Percentiles rank a stretch among this genome's conserved stretches.
phyloP scores from a whole-genome alignment of 2,888 invertebrate genomes.

The Ophioninae sp. region DNA sequence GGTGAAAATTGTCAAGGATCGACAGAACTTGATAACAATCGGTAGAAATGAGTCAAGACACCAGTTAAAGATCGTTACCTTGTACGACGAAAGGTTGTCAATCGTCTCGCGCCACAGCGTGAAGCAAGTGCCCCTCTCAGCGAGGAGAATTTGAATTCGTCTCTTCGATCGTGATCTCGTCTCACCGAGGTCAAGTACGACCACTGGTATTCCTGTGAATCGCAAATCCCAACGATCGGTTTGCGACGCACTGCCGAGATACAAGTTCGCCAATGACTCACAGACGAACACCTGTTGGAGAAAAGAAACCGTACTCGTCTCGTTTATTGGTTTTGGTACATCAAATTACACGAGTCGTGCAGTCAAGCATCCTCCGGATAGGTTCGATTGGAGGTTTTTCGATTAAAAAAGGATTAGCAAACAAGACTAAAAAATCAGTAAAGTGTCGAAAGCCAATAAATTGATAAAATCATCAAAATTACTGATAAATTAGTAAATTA shows the following conservation, averaged over 20 bases:
- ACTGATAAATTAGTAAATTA: too few relatives aligned
- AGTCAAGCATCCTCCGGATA: too few relatives aligned
- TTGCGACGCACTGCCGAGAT: slow-evolving; percentile 84
- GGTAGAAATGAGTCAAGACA: too few relatives aligned
- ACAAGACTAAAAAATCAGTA: too few relatives aligned
- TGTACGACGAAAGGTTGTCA: slow-evolving; percentile 90
- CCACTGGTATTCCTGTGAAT: slow-evolving; percentile 90
- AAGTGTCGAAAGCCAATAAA: too few relatives aligned
- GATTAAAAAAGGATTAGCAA: too few relatives aligned
- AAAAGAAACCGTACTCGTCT: background rate
- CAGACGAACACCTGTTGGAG: slow-evolving; percentile 86
- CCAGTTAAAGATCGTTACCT: slow-evolving; percentile 72
- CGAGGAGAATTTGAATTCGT: slow-evolving; percentile 87
- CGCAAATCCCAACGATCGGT: slow-evolving; percentile 87
- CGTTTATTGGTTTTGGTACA: too few relatives aligned
- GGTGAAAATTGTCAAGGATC: too few relatives aligned
- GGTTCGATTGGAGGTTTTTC: too few relatives aligned
- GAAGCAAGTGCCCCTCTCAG: slow-evolving; percentile 91
- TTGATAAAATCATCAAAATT: too few relatives aligned
- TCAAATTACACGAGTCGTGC: too few relatives aligned
- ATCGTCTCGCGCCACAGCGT: slow-evolving; percentile 91
- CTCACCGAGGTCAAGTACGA: slow-evolving; percentile 89
- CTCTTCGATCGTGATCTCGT: slow-evolving; percentile 86
- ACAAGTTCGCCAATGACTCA: slow-evolving; percentile 88
- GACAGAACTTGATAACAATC: too few relatives aligned